Evolutionary conservation across 35 echinoderm and acorn worm species (phyloP), one percentile per base, ranked within the genome.

Genomic region (Heliocidaris erythrogramma): DNA sequence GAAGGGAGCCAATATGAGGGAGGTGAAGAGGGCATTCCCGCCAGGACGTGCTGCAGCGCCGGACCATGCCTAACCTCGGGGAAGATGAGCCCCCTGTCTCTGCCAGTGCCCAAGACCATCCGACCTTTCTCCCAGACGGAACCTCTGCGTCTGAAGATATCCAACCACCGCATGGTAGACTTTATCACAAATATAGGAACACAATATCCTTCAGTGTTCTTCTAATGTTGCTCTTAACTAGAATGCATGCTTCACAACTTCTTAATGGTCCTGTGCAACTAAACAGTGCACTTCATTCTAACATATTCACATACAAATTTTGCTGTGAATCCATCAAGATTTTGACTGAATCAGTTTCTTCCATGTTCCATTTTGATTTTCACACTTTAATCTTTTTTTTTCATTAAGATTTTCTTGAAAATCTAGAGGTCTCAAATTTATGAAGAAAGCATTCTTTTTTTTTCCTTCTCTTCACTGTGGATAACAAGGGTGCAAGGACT

Each of bases 21-120:
- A 95, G 30, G 49, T 48, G 87, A 30, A n/a, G 53, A 91, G 86
- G 87, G 86, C 87, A 59, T 59, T 88, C 30, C 59, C 9, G 86
- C 71, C 1, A 85, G 32, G 18, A 71, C 30, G 31, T 94, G 88
- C 78, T 78, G 90, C 5, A 92, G 30, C 60, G 61, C 59, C 24
- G 56, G 27, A 7, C 61, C 48, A 48, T 32, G 96, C 30, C 49
- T 65, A 78, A 10, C 69, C 32, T 30, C 94, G 95, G 48, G 94
- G 94, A 88, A 96, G 96, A 92, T 16, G 91, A 92, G 91, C 14
- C 96, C 98, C 10, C 85, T 99, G 59, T 94, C 96, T 9, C 90
- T 99, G 21, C 98, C 98, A 29, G 96, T 97, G 30, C 96, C 98
- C 60, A 99, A 99, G 93, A 99, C 97, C 49, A 96, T 99, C 56